These are phyloP conservation scores for Saturnia pavonia DNA, from an alignment of 2,888 invertebrate genomes.

Conservation along the genomic window DNA sequence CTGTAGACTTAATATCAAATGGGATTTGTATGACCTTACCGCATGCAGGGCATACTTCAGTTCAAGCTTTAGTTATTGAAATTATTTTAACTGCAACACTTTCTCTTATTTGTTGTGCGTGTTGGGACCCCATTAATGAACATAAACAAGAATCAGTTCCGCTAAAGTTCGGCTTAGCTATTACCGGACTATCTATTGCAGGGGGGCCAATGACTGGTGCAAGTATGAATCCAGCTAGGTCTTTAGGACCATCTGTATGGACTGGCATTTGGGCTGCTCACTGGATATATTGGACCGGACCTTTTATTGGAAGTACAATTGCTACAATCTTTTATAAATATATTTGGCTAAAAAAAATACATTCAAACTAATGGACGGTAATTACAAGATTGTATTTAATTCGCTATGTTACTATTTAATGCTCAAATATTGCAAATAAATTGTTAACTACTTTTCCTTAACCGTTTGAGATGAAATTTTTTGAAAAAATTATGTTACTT, in stretches of 20 bases:
- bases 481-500: no score
- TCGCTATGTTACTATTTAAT: no score
- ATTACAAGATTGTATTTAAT: no score
- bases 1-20: conserved; percentile 49
- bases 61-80: conserved; percentile 84
- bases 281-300: conserved; percentile 89
- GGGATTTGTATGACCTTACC: conserved; percentile 85
- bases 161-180: conserved; percentile 85
- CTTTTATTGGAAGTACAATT: conserved; percentile 62
- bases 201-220: conserved; percentile 87
- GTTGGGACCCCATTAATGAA: conserved; percentile 87
- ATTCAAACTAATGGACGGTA: not conserved
- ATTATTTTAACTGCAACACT: conserved; percentile 84
- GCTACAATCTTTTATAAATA: conserved; percentile 57
- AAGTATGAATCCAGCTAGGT: conserved; percentile 87
- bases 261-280: conserved; percentile 84
- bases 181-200: conserved; percentile 84
- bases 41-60: conserved; percentile 63
- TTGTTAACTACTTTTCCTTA: no score
- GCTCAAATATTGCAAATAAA: no score
- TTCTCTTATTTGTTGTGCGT: conserved; percentile 84
- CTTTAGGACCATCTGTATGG: conserved; percentile 87
- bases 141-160: conserved; percentile 84
- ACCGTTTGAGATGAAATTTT: no score
- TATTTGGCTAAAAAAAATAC: conserved; percentile 42